phyloP scores from a whole-genome alignment of 1,140 invertebrate species.

The Bactericera cockerelli region DNA sequence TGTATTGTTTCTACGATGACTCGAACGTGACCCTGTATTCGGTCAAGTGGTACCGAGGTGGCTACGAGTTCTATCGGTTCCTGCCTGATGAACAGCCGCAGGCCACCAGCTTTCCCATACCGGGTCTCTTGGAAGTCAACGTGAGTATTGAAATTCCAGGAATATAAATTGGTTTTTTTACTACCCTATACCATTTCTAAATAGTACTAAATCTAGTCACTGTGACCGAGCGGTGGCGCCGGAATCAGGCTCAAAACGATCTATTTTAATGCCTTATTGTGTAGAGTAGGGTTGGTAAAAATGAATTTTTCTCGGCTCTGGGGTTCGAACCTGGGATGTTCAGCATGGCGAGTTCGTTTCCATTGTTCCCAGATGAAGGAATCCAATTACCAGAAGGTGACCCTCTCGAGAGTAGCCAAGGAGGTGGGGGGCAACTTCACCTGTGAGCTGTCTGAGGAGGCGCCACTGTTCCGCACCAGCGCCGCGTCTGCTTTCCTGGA shows the following conservation, averaged over 20 bases:
- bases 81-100: conserved; percentile 36
- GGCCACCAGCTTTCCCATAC: conserved; percentile 36
- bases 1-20: conserved; percentile 62
- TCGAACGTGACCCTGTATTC: conserved; percentile 61
- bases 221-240: no score
- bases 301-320: no score
- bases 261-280: no score
- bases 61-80: conserved; percentile 46
- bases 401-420: conserved; percentile 20
- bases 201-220: no score
- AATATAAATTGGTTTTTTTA: no score
- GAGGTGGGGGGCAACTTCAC: conserved; percentile 28
- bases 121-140: conserved; percentile 36
- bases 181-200: no score
- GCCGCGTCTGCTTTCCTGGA: conserved; percentile 49
- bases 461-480: conserved; percentile 34
- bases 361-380: conserved; percentile 17
- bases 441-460: conserved; percentile 33
- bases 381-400: conserved; percentile 22
- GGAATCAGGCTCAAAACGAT: no score
- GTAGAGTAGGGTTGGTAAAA: no score
- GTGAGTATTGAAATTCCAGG: conserved; percentile 33
- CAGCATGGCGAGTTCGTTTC: no score
- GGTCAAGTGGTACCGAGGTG: conserved; percentile 70
- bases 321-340: no score